Conservation (phyloP, 2,113 vertebrate genomes). For the Brevimyrus niger region DNA sequence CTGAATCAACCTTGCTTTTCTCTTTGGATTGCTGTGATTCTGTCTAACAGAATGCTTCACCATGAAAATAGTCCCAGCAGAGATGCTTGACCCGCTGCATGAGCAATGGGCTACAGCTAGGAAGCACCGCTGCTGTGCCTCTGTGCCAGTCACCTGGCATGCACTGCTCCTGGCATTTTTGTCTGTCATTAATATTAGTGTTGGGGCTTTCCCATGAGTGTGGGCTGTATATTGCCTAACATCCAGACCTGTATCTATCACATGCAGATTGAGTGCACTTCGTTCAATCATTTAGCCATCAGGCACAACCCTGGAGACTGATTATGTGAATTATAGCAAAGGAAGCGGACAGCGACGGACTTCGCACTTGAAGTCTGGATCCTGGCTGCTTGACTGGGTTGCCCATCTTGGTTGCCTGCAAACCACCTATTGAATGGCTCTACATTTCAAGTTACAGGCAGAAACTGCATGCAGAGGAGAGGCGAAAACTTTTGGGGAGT, state of each 20-base stretch:
- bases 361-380: not conserved
- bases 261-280: not conserved
- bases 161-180: not conserved
- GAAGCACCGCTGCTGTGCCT: not conserved
- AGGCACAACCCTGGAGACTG: not conserved
- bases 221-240: not conserved
- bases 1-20: not conserved
- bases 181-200: not conserved
- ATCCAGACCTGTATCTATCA: not conserved
- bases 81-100: not conserved
- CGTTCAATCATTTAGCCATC: not conserved
- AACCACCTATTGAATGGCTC: not conserved
- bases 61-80: not conserved
- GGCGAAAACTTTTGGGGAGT: not conserved
- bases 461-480: not conserved
- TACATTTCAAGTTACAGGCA: not conserved
- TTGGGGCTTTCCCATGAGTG: not conserved
- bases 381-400: not conserved
- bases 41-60: not conserved
- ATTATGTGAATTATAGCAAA: not conserved
- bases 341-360: not conserved
- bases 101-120: not conserved
- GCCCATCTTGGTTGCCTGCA: not conserved
- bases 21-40: not conserved
- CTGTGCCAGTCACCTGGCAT: not conserved